These are phyloP conservation scores for Cephus cinctus DNA, from an alignment of 1,140 invertebrate genomes.

Conservation along the genomic window DNA sequence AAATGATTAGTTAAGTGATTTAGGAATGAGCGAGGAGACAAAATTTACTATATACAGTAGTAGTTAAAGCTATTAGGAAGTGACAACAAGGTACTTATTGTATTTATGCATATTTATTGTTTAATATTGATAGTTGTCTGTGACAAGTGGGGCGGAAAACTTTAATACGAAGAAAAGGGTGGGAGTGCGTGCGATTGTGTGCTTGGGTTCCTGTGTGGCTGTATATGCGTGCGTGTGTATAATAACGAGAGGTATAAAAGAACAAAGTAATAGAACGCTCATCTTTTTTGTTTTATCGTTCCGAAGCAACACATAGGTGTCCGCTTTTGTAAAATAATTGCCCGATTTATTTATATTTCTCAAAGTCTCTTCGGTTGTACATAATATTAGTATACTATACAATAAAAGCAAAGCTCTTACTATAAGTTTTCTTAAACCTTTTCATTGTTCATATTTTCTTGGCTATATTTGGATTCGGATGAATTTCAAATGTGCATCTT, in stretches of 20 bases:
- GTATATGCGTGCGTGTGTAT: too few species aligned
- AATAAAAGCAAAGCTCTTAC: slow-evolving; percentile 8
- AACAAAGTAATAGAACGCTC: background rate
- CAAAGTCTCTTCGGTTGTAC: slow-evolving; percentile 5
- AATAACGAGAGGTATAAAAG: too few species aligned
- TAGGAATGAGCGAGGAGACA: too few species aligned
- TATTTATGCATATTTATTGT: slow-evolving; percentile 11
- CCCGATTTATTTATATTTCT: slow-evolving; percentile 8
- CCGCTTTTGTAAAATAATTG: slow-evolving; percentile 7
- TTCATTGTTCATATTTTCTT: too few species aligned
- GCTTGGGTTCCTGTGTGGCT: too few species aligned
- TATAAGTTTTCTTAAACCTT: too few species aligned
- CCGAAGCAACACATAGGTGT: background rate
- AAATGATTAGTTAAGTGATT: too few species aligned
- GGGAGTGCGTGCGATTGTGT: too few species aligned
- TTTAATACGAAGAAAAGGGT: too few species aligned
- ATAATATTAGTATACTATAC: slow-evolving; percentile 7
- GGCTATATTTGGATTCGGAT: too few species aligned
- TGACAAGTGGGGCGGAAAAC: background rate
- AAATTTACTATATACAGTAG: too few species aligned
- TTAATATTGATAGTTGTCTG: background rate
- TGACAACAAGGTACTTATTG: slow-evolving; percentile 9
- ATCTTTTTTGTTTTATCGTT: background rate
- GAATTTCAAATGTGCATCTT: too few species aligned
- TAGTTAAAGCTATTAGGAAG: background rate